These are phyloP conservation scores for Luidia sarsii DNA, from an alignment of 53 echinoderm and acorn worm genomes.

Conservation along the genomic window DNA sequence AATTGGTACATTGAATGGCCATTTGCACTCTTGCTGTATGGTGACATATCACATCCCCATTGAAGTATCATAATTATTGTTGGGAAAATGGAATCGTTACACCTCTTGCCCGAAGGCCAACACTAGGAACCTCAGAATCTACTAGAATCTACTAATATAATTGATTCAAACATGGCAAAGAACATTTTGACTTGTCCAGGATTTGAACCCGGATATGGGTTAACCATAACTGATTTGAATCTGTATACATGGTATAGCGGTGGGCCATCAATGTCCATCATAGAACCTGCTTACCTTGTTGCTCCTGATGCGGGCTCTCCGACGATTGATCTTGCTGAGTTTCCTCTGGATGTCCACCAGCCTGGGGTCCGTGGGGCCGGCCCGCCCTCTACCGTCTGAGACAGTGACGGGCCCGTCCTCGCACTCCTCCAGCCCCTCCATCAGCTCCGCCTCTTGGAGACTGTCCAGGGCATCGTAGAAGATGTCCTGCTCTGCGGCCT, in stretches of 20 bases:
- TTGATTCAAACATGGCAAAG: too few species aligned
- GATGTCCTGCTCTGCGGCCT: conserved; percentile 65
- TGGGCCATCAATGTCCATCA: neutral
- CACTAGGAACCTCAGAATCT: too few species aligned
- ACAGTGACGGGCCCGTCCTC: conserved; percentile 17
- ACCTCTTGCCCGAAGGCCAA: too few species aligned
- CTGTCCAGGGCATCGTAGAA: conserved; percentile 92
- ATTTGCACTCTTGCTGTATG: too few species aligned
- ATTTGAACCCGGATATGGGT: neutral
- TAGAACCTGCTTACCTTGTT: conserved; percentile 64
- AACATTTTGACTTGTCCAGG: neutral
- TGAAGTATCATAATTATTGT: too few species aligned
- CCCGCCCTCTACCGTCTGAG: neutral
- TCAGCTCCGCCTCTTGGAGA: conserved; percentile 20
- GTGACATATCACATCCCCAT: too few species aligned
- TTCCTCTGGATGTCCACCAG: conserved; percentile 62
- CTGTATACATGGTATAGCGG: neutral
- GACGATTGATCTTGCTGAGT: conserved; percentile 73
- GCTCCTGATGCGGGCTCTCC: conserved; percentile 82
- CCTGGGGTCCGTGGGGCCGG: conserved; percentile 58
- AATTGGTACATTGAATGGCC: too few species aligned
- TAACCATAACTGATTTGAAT: neutral
- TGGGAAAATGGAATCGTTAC: too few species aligned
- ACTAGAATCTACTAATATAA: too few species aligned
- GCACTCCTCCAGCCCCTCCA: conserved; percentile 49